phyloP scores from a whole-genome alignment of 2,888 invertebrate species.

The Elmis aenea region DNA sequence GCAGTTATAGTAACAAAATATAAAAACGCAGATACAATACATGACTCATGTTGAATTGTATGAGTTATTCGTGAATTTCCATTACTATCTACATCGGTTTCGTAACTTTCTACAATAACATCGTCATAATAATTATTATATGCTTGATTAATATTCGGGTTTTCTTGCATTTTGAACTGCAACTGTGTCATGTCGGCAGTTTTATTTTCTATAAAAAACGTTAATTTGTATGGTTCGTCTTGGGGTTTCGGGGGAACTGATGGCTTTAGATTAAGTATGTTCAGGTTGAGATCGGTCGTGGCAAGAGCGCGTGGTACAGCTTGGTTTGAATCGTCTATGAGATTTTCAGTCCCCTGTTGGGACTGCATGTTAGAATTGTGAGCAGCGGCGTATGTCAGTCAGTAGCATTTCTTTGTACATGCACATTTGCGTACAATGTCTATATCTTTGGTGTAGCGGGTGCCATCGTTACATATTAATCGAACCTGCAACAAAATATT shows the following conservation, averaged over 20 bases:
- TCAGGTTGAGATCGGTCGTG: conserved; percentile 26
- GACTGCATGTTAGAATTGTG: conserved; percentile 43
- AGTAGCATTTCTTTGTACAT: conserved; percentile 88
- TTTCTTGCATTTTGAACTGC: conserved; percentile 8
- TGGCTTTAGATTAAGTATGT: conserved; percentile 33
- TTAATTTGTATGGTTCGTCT: conserved; percentile 39
- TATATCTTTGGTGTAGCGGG: conserved; percentile 90
- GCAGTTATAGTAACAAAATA: conserved; percentile 46
- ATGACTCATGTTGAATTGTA: conserved; percentile 36
- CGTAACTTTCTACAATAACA: conserved; percentile 41
- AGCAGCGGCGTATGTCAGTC: conserved; percentile 60
- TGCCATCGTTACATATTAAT: conserved; percentile 87
- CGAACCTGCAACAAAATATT: conserved; percentile 59
- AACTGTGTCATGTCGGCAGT: conserved; percentile 10
- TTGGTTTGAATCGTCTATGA: conserved; percentile 7
- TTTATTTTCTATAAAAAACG: conserved; percentile 41
- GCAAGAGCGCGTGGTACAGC: conserved; percentile 22
- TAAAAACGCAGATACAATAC: conserved; percentile 44
- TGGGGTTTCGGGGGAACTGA: conserved; percentile 23
- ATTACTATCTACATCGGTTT: conserved; percentile 25
- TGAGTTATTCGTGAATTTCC: conserved; percentile 23
- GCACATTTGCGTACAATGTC: conserved; percentile 96
- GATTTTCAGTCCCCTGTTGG: conserved; percentile 15
- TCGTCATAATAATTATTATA: conserved; percentile 36
- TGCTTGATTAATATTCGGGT: conserved; percentile 14